Conservation (phyloP, 1,140 invertebrate genomes). For the Tetranychus urticae region DNA sequence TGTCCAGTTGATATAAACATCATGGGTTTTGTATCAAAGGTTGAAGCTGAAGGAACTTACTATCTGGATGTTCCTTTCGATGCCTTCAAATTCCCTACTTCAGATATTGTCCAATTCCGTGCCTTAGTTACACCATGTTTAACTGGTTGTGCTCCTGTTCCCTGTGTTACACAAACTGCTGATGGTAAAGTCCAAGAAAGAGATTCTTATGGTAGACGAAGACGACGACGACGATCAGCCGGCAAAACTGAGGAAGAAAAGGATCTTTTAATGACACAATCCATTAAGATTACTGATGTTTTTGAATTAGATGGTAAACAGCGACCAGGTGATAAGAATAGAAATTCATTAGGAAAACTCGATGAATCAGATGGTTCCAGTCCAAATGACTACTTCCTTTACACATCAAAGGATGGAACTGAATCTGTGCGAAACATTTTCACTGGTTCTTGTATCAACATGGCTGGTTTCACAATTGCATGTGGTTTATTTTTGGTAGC, state of each 20-base stretch:
- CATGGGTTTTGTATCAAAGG: conserved; percentile 45
- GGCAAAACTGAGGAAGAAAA: conserved; percentile 27
- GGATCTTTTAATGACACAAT: conserved; percentile 61
- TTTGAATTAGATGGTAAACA: conserved; percentile 27
- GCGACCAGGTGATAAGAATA: conserved; percentile 1
- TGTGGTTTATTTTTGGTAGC: conserved; percentile 54
- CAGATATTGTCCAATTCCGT: conserved; percentile 77
- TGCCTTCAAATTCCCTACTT: conserved; percentile 78
- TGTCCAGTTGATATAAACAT: conserved; percentile 39
- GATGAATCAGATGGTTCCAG: neutral
- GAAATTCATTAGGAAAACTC: neutral
- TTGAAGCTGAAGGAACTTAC: conserved; percentile 23
- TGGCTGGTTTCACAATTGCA: conserved; percentile 47
- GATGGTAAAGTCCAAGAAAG: conserved; percentile 25
- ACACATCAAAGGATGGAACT: neutral
- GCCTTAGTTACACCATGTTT: conserved; percentile 77
- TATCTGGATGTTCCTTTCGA: conserved; percentile 48
- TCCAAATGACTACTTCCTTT: neutral
- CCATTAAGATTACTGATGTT: conserved; percentile 74
- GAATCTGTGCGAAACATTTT: neutral
- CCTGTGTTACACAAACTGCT: conserved; percentile 1
- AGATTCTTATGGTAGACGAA: conserved; percentile 5
- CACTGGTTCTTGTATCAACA: conserved; percentile 37
- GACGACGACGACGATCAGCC: neutral
- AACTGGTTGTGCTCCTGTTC: conserved; percentile 53